phyloP scores from a whole-genome alignment of 2,113 vertebrate species.

The Pelvicachromis taeniatus region DNA sequence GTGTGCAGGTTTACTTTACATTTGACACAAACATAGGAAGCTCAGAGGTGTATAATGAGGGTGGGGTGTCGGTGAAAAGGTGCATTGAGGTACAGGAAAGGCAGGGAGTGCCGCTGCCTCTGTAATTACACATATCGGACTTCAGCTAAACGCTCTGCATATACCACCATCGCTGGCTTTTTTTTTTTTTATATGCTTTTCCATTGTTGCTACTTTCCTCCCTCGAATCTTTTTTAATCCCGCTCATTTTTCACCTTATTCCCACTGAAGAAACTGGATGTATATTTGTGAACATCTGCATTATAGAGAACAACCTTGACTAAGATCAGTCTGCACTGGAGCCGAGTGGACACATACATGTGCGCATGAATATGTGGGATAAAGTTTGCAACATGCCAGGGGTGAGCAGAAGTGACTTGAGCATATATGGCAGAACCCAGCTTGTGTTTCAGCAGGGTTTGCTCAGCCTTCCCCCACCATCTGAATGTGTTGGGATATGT shows the following conservation, averaged over 20 bases:
- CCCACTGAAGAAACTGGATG: not conserved
- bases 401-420: not conserved
- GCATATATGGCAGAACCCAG: not conserved
- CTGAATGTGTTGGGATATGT: not conserved
- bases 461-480: not conserved
- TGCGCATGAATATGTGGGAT: not conserved
- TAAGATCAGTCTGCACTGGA: not conserved
- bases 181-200: constrained; percentile 24
- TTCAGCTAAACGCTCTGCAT: constrained; percentile 17
- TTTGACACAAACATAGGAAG: not conserved
- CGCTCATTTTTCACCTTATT: not conserved
- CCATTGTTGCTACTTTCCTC: constrained; percentile 17
- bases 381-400: not conserved
- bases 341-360: not conserved
- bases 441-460: constrained; percentile 10
- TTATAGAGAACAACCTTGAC: constrained; percentile 3
- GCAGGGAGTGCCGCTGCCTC: constrained; percentile 47
- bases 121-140: constrained; percentile 61
- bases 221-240: constrained; percentile 16
- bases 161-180: constrained; percentile 40
- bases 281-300: not conserved
- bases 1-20: not conserved
- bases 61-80: constrained; percentile 53
- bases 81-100: constrained; percentile 58
- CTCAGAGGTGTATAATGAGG: constrained; percentile 19